Evolutionary conservation across 2,888 invertebrate genomes (phyloP), one percentile per base, ranked within the genome.

Genomic region (Bombylius discolor): DNA sequence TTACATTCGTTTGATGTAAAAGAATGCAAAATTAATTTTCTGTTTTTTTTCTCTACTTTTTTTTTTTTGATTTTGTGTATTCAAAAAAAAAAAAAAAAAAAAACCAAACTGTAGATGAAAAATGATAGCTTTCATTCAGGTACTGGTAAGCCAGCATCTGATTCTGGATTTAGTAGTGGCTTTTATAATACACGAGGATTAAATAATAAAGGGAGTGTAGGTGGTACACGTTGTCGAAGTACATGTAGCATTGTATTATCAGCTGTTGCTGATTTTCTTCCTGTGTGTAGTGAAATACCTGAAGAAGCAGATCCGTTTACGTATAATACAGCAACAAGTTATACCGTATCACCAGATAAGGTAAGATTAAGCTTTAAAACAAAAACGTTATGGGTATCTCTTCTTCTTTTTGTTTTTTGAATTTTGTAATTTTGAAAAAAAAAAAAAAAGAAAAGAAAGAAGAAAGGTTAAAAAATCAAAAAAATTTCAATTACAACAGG

Each of bases 181-280:
- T 74, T 72, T 4, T 70, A 68, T 55, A 63, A 66, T 42, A 70
- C 70, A 32, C 62, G 65, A 32, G 63, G 70, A 58, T 56, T 59
- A 55, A 51, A 51, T 7, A 47, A 57, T 47, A 52, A 56, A n/a
- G 47, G 11, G 42, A 56, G 53, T 32, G 58, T 58, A 14, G 52
- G 51, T 51, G 72, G 71, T 46, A 69, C 73, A 34, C 66, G 72
- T 53, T 84, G 84, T 65, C 79, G 77, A 60, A 85, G 83, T 69
- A 84, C 84, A 1, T 85, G 83, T 66, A 84, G 79, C 65, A 85
- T 85, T 55, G 78, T 81, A 13, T 74, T 85, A 49, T 80, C 81
- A 8, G 74, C 78, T 4, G 77, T 76, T 59, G 68, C 74, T 46
- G 69, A 73, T 60, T 71, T 74, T 57, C 62, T 71, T 62, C 65